phyloP scores from a whole-genome alignment of 1,140 invertebrate genomes.

The Eufriesea mexicana region DNA sequence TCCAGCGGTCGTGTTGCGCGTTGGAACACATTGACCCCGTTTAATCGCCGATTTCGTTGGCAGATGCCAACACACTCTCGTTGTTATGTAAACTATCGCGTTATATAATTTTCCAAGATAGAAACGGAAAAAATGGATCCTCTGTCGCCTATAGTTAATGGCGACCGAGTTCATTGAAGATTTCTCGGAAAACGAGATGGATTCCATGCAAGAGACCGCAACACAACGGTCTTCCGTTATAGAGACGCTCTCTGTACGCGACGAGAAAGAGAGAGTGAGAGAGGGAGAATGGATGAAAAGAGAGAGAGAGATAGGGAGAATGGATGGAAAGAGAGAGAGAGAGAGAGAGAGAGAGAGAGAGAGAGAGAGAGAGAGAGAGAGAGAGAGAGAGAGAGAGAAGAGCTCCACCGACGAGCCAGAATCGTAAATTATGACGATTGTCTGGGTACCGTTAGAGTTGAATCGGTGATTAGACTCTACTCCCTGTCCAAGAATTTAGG shows the following conservation, averaged over 20 bases:
- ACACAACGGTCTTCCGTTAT: neutral
- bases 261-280: neutral
- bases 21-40: conserved; percentile 36
- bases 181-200: conserved; percentile 16
- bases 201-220: neutral
- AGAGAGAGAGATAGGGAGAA: neutral
- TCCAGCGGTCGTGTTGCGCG: neutral
- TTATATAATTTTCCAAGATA: conserved; percentile 43
- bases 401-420: neutral
- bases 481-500: neutral
- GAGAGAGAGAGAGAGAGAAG: neutral
- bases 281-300: neutral
- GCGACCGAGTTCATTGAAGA: conserved; percentile 14
- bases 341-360: neutral
- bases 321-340: neutral
- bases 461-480: neutral
- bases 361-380: neutral
- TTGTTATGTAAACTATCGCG: conserved; percentile 42
- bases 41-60: conserved; percentile 25
- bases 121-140: conserved; percentile 37
- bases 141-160: neutral
- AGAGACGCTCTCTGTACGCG: neutral
- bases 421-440: conserved; percentile 10
- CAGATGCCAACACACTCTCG: conserved; percentile 3
- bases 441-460: conserved; percentile 7